phyloP scores from a whole-genome alignment of 1,140 invertebrate species.

The Aethina tumida region DNA sequence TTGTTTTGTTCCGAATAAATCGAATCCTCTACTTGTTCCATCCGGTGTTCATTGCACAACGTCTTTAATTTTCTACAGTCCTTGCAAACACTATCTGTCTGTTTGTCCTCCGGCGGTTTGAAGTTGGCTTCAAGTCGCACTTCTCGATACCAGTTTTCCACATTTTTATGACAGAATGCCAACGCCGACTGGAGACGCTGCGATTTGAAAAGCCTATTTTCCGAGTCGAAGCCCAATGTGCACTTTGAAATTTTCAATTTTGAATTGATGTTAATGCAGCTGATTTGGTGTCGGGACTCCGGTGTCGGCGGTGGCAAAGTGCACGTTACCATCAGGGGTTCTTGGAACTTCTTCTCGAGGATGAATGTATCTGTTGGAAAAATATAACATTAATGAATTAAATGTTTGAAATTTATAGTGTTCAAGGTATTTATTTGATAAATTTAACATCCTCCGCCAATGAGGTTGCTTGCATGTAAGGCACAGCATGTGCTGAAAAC shows the following conservation, averaged over 20 bases:
- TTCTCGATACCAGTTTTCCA: conserved; percentile 29
- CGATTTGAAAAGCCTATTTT: conserved; percentile 29
- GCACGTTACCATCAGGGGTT: conserved; percentile 29
- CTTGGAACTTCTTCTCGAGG: conserved; percentile 29
- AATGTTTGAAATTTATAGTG: too few species aligned
- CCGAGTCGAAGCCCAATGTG: conserved; percentile 29
- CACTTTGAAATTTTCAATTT: conserved; percentile 23
- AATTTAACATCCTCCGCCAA: too few species aligned
- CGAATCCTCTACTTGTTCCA: background rate
- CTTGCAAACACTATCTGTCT: background rate
- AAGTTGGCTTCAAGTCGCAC: conserved; percentile 27
- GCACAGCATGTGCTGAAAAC: too few species aligned
- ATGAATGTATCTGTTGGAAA: conserved; percentile 31
- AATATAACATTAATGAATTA: too few species aligned
- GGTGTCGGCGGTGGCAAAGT: conserved; percentile 22
- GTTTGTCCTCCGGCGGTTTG: conserved; percentile 8
- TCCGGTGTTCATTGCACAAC: background rate
- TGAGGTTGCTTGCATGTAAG: too few species aligned
- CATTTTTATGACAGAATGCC: conserved; percentile 28
- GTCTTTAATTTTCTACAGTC: conserved; percentile 2
- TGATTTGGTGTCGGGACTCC: conserved; percentile 23
- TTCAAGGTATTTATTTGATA: too few species aligned
- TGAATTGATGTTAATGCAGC: conserved; percentile 27
- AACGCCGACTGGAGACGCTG: conserved; percentile 27
- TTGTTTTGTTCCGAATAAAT: conserved; percentile 10